Conservation (phyloP, 1,140 invertebrate species). For the Drosophila tani region DNA sequence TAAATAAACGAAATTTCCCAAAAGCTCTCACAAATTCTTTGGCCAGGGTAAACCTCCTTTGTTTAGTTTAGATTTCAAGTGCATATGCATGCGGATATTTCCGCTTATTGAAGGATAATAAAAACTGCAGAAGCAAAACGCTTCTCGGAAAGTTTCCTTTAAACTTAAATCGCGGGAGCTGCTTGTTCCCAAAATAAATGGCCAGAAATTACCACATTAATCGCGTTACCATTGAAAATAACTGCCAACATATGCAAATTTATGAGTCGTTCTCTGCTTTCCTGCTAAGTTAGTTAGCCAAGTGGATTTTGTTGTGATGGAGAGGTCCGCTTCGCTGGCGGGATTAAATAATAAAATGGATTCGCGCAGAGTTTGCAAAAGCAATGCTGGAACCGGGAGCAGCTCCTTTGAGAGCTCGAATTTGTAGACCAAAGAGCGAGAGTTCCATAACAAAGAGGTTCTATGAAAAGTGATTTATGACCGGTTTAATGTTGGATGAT, state of each 20-base stretch:
- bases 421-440: not conserved
- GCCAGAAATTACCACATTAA: slow-evolving; percentile 23
- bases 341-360: slow-evolving; percentile 27
- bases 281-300: slow-evolving; percentile 17
- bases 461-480: slow-evolving; percentile 10
- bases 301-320: slow-evolving; percentile 22
- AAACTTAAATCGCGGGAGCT: not conserved
- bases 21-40: slow-evolving; percentile 11
- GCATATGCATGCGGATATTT: not conserved
- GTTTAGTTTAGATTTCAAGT: slow-evolving; percentile 17
- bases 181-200: slow-evolving; percentile 18
- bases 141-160: not conserved
- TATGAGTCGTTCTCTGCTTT: slow-evolving; percentile 2
- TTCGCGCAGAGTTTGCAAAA: not conserved
- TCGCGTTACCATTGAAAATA: slow-evolving; percentile 14
- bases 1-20: slow-evolving; percentile 42
- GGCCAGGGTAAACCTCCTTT: not conserved
- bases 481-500: slow-evolving; percentile 20
- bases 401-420: slow-evolving; percentile 1
- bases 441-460: slow-evolving; percentile 1
- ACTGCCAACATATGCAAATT: slow-evolving; percentile 40
- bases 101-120: slow-evolving; percentile 1
- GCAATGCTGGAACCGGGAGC: not conserved
- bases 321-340: not conserved
- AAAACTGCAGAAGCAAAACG: not conserved